Evolutionary conservation across 2,888 invertebrate genomes (phyloP).

Genomic region (Carterocephalus palaemon): DNA sequence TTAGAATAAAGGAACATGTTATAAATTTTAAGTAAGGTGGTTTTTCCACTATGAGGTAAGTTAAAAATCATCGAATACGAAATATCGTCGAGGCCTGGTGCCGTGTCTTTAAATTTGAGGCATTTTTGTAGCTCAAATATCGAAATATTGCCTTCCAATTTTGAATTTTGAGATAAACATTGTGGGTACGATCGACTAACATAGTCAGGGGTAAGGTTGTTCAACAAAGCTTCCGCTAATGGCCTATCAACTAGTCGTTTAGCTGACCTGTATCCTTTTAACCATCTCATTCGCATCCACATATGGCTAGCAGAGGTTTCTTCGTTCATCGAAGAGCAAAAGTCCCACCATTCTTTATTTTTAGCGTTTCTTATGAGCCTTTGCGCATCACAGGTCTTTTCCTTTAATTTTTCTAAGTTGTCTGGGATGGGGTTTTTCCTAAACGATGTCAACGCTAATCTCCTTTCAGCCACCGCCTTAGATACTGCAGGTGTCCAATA

Average conservation of each 20-base stretch:
- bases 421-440: slow-evolving; percentile 31
- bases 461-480: slow-evolving; percentile 26
- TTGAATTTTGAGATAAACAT: too few species aligned
- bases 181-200: too few species aligned
- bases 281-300: slow-evolving; percentile 30
- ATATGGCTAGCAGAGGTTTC: slow-evolving; percentile 17
- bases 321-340: slow-evolving; percentile 24
- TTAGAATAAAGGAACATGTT: too few species aligned
- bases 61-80: too few species aligned
- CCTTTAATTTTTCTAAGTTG: slow-evolving; percentile 20
- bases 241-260: background rate
- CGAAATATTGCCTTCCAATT: background rate
- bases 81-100: too few species aligned
- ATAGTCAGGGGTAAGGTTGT: too few species aligned
- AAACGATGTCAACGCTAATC: slow-evolving; percentile 27
- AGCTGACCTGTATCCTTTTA: slow-evolving; percentile 23
- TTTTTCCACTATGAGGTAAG: too few species aligned
- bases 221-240: background rate
- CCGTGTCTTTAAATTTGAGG: background rate
- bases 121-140: background rate
- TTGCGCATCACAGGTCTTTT: slow-evolving; percentile 22
- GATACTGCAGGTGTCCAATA: slow-evolving; percentile 32
- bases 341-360: slow-evolving; percentile 15
- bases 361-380: slow-evolving; percentile 21
- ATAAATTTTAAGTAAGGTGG: too few species aligned